phyloP scores from a whole-genome alignment of 2,113 vertebrate genomes.

The Oceanodroma tethys region DNA sequence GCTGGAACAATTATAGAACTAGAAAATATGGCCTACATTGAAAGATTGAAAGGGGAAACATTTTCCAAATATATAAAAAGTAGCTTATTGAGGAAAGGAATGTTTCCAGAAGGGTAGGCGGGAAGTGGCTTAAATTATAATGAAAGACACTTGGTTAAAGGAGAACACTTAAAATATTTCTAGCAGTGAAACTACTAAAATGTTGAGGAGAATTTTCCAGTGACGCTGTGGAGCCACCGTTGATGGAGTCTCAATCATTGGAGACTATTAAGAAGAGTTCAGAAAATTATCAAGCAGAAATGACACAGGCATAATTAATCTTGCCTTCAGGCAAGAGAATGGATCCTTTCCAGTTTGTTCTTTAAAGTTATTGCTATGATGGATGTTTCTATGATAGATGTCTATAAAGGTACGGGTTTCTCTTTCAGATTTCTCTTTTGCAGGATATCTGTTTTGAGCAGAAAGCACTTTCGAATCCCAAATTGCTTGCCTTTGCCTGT shows the following conservation, averaged over 20 bases:
- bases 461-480: neutral
- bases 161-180: neutral
- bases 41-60: neutral
- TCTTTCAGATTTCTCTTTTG: neutral
- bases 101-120: neutral
- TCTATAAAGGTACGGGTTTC: neutral
- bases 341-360: neutral
- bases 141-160: neutral
- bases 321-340: neutral
- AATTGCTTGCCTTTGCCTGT: neutral
- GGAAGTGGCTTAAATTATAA: neutral
- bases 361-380: neutral
- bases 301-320: neutral
- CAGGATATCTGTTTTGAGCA: neutral
- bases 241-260: neutral
- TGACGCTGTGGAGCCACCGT: neutral
- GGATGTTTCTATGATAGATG: neutral
- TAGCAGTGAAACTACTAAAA: neutral
- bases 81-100: neutral
- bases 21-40: neutral
- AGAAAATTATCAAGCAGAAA: neutral
- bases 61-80: neutral
- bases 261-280: neutral
- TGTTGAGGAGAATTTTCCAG: neutral
- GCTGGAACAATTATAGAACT: neutral